Base-by-base conservation (phyloP, 1,140 invertebrate species). In the Danaus melanippus region DNA sequence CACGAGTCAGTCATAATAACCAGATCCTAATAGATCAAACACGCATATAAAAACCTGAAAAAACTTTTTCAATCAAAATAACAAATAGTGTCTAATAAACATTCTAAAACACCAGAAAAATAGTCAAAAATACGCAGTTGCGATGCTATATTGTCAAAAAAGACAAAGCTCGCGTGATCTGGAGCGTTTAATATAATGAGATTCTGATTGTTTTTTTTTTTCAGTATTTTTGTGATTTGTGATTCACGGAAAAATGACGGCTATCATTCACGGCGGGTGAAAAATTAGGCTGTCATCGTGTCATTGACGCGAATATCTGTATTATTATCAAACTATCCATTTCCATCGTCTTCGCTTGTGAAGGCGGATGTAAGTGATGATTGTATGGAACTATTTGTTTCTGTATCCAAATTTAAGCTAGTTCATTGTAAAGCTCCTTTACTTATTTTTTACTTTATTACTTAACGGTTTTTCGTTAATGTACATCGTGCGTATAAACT, bases 251-350 rank as follows among this genome's bases (percentile, higher is more conserved):
- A 69, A 69, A 69, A 67, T 67, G 64, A 60, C 51, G 60, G 53
- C 64, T 60, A 68, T 71, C 68, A 66, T 68, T 64, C 54, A 64
- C 63, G 56, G 63, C 60, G 66, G 56, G 57, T 71, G 60, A 69
- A 71, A 71, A 69, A 69, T 71, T 62, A 15, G 15, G 15, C 15
- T 15, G 15, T 15, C 15, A 15, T 15, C 15, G 15, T 15, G 15
- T 15, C 15, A 15, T 15, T 15, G 15, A 15, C 15, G 15, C 15
- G 15, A 15, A 3, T 15, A 15, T 15, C 15, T 15, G 15, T 15
- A 15, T 15, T 15, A 15, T 15, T 15, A 15, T 15, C 3, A 15
- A 15, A 15, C 15, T 15, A 15, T 1, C 15, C 3, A 15, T 15
- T 15, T 15, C 15, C 3, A 15, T 15, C 15, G 15, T 15, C 15